Base-by-base conservation (phyloP, 2,113 vertebrate species). In the Alethe castanea region DNA sequence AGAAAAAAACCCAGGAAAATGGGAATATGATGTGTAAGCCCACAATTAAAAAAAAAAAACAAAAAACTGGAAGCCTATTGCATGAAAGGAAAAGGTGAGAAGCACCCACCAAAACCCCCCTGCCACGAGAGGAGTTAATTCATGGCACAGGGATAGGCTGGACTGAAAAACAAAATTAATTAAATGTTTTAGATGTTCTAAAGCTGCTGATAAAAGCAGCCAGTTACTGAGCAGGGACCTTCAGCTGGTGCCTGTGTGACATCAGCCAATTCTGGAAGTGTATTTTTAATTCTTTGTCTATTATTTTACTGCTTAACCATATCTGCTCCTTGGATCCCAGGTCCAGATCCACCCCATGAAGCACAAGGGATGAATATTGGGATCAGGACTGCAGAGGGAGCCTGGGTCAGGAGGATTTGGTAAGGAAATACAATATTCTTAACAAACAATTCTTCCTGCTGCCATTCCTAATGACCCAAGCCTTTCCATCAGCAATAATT, bases 401-500 rank as follows among this genome's bases (percentile, higher is more conserved):
- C 23, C 59, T 66, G 61, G 23, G 29, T 61, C 29, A 35, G 69
- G 56, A 69, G 38, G 61, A 47, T 72, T 69, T 86, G 26, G 65
- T 70, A 57, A 91, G 45, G 54, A 92, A 92, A 91, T 25, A 16
- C 23, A 94, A 76, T 35, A 87, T 67, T 77, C 66, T 16, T 53
- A 69, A 91, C 4, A 13, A 95, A 40, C 70, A 91, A 22, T 47
- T 82, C 48, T 40, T 86, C 80, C 88, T 71, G 38, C 14, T 44
- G 65, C 83, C 67, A 67, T 67, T 64, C 47, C 40, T 60, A 74
- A 45, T 0, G 0, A 60, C 53, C 47, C 69, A 69, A 74, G 35
- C 44, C n/a, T 84, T 88, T 76, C 88, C 88, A 95, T 35, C 73
- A 56, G 26, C 72, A 94, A 19, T 7, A 81, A 81, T 33, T 54